Evolutionary conservation across 2,888 invertebrate species (phyloP).

Genomic region (Julus scandinavius): DNA sequence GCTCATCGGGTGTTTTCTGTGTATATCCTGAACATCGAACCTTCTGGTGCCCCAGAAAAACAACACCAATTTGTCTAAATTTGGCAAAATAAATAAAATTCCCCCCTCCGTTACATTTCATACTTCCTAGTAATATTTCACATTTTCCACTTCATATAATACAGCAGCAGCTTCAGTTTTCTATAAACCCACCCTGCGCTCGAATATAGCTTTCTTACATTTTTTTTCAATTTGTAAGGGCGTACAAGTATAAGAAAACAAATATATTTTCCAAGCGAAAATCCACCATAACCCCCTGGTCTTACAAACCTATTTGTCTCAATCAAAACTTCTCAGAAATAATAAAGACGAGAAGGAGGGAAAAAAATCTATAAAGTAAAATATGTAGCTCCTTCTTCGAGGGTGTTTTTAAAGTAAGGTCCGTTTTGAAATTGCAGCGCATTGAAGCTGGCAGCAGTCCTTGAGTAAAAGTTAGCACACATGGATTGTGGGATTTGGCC

Average conservation of each 20-base stretch:
- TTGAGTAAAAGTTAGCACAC: no score
- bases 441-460: no score
- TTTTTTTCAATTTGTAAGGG: not conserved
- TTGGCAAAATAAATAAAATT: no score
- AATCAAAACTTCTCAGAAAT: slow-evolving; percentile 21
- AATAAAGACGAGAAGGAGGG: not conserved
- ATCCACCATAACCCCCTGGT: slow-evolving; percentile 7
- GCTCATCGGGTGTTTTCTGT: no score
- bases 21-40: no score
- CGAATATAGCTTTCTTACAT: not conserved
- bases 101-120: not conserved
- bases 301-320: slow-evolving; percentile 21
- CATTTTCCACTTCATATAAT: slow-evolving; percentile 14
- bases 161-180: not conserved
- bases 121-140: not conserved
- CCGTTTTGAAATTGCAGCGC: no score
- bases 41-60: no score
- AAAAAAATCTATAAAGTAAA: slow-evolving; percentile 13
- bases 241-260: not conserved
- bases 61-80: no score
- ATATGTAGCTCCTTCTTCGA: not conserved
- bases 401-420: no score
- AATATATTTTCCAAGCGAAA: not conserved
- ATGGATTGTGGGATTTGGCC: no score
- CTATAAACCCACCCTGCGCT: not conserved